Conservation (phyloP, 2,888 invertebrate species). For the Drosophila yooni region DNA sequence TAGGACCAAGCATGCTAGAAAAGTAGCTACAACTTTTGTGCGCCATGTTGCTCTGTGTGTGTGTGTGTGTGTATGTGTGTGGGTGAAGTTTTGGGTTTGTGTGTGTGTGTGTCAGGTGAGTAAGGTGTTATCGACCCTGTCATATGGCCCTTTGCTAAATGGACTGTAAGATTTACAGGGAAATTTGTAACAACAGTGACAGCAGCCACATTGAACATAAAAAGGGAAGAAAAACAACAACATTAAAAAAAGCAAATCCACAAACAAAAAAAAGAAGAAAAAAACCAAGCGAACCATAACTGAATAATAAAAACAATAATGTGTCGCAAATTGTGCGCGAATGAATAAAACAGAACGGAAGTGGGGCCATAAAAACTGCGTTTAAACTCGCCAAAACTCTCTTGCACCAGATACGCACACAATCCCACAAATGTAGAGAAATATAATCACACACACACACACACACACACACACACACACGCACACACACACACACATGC, state of each 20-base stretch:
- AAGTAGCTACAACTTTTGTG: conserved; percentile 28
- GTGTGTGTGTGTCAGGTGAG: conserved; percentile 17
- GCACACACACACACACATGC: neutral
- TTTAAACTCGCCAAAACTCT: conserved; percentile 63
- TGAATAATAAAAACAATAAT: conserved; percentile 76
- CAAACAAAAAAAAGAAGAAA: neutral
- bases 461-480: conserved; percentile 1
- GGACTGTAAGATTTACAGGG: conserved; percentile 59
- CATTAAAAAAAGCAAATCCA: neutral
- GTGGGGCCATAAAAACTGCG: conserved; percentile 70
- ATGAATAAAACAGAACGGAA: conserved; percentile 77
- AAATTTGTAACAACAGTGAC: conserved; percentile 42
- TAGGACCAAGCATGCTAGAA: neutral
- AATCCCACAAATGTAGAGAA: conserved; percentile 9
- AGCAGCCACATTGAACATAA: conserved; percentile 2
- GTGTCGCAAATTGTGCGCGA: conserved; percentile 75
- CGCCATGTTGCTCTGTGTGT: neutral
- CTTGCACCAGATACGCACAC: conserved; percentile 31
- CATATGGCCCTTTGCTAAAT: conserved; percentile 52
- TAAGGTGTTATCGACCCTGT: conserved; percentile 48
- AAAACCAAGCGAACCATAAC: conserved; percentile 28
- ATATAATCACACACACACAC: neutral
- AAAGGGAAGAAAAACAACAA: conserved; percentile 1
- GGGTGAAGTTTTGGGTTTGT: neutral
- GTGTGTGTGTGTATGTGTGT: neutral